Evolutionary conservation across 2,888 invertebrate genomes (phyloP).

Genomic region (Folsomia candida): DNA sequence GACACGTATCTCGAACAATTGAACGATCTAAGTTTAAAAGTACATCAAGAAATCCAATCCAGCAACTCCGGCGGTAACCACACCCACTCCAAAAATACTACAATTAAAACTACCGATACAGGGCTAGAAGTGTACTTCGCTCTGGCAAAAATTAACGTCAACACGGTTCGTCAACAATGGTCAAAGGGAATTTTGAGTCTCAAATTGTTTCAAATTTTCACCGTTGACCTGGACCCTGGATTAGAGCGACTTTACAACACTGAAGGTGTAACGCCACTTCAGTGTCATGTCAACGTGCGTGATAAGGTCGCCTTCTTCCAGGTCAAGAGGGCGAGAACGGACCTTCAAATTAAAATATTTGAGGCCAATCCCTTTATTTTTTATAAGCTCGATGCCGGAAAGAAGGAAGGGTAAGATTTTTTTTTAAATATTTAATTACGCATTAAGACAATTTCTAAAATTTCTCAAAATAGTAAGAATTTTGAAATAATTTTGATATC

Average conservation of each 20-base stretch:
- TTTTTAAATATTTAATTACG: too few relatives aligned
- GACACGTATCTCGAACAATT: not conserved
- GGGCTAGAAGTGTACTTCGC: not conserved
- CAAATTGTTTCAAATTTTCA: not conserved
- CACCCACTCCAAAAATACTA: too few relatives aligned
- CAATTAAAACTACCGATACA: not conserved
- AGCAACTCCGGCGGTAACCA: too few relatives aligned
- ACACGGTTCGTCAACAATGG: not conserved
- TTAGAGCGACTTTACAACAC: not conserved
- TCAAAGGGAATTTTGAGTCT: not conserved
- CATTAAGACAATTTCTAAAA: too few relatives aligned
- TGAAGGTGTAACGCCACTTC: not conserved
- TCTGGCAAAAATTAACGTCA: not conserved
- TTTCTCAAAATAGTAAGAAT: too few relatives aligned
- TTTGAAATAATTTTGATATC: too few relatives aligned
- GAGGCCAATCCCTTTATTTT: not conserved
- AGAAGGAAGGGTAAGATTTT: too few relatives aligned
- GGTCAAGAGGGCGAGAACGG: not conserved
- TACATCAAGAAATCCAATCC: too few relatives aligned
- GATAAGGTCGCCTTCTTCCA: not conserved
- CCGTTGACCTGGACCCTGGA: not conserved
- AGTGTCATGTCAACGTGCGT: not conserved
- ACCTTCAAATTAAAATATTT: not conserved
- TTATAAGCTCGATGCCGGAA: not conserved
- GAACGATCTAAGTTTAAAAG: not conserved